phyloP scores from a whole-genome alignment of 1,140 invertebrate genomes.

The Diorhabda sublineata region DNA sequence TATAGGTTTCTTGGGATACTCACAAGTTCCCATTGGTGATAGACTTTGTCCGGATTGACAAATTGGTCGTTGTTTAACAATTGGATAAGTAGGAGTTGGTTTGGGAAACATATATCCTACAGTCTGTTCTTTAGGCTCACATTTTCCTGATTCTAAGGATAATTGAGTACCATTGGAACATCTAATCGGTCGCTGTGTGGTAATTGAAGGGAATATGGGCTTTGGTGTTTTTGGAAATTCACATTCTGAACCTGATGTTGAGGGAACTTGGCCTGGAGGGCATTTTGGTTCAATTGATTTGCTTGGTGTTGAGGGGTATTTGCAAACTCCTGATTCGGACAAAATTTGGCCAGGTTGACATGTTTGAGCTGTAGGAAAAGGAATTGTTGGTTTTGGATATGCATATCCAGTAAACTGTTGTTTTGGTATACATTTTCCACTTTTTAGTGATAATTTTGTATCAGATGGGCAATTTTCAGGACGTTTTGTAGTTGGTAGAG shows the following conservation, averaged over 20 bases:
- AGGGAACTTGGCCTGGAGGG: slow-evolving; percentile 7
- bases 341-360: neutral
- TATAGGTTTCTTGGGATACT: neutral
- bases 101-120: slow-evolving; percentile 1
- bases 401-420: neutral
- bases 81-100: neutral
- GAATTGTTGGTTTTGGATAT: neutral
- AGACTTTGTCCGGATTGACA: slow-evolving; percentile 1
- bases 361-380: neutral
- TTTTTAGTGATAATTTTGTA: neutral
- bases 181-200: neutral
- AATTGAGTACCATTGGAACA: slow-evolving; percentile 21
- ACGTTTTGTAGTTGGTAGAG: neutral
- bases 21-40: neutral
- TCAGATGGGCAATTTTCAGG: neutral
- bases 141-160: slow-evolving; percentile 8
- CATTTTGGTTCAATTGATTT: neutral
- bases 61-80: slow-evolving; percentile 1
- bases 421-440: neutral
- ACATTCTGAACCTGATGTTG: slow-evolving; percentile 1
- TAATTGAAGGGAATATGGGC: neutral
- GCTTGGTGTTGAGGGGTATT: slow-evolving; percentile 3
- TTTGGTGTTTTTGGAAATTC: slow-evolving; percentile 4
- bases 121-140: slow-evolving; percentile 1
- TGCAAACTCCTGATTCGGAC: slow-evolving; percentile 11